phyloP scores from a whole-genome alignment of 2,113 vertebrate genomes.

The Campylorhamphus procurvoides region DNA sequence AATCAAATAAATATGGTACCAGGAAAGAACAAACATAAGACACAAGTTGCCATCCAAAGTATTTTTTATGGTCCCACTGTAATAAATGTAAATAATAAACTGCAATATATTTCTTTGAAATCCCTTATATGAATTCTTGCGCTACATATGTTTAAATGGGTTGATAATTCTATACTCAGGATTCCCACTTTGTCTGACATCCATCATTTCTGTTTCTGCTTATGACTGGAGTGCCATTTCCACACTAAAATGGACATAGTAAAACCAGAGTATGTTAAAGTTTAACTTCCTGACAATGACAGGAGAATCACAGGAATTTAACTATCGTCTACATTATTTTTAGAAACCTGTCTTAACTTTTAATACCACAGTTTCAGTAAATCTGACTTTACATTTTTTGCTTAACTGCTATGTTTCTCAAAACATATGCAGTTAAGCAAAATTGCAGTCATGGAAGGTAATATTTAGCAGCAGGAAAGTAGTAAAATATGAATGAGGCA shows the following conservation, averaged over 20 bases:
- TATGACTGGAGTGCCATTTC: not conserved
- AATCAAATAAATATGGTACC: not conserved
- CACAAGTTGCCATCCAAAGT: not conserved
- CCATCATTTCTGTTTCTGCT: not conserved
- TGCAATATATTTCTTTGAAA: not conserved
- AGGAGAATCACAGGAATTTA: not conserved
- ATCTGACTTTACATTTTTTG: not conserved
- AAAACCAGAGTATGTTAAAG: not conserved
- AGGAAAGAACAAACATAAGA: not conserved
- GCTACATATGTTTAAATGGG: not conserved
- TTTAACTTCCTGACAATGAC: not conserved
- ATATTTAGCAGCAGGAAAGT: not conserved
- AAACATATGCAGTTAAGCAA: too few species aligned
- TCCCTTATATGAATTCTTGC: not conserved
- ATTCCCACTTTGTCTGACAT: not conserved
- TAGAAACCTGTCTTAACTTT: not conserved
- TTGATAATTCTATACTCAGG: not conserved
- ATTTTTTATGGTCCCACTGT: not conserved
- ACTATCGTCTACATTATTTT: not conserved
- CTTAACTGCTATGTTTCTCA: not conserved
- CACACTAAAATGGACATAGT: not conserved
- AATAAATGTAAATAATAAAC: not conserved
- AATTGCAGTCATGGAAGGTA: not conserved
- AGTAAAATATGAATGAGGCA: not conserved
- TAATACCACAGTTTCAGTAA: not conserved